These are phyloP conservation scores for Oncopodura yosiiana DNA, from an alignment of 1,140 invertebrate species.

Conservation along the genomic window DNA sequence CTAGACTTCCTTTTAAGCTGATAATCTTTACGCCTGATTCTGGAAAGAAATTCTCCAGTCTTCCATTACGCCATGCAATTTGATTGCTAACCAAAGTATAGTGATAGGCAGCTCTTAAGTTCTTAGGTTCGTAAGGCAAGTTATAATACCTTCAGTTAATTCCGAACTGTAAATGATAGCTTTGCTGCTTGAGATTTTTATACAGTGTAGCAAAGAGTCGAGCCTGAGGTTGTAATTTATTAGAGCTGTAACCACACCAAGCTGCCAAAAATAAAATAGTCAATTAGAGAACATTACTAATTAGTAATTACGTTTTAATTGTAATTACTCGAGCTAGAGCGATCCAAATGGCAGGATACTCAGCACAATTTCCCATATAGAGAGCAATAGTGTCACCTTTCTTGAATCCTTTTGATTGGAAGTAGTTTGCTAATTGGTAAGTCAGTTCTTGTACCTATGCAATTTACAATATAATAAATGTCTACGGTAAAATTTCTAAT, in stretches of 20 bases:
- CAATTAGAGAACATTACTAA: neutral
- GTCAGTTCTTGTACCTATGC: conserved; percentile 50
- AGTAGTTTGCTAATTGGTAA: conserved; percentile 51
- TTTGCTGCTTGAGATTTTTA: conserved; percentile 66
- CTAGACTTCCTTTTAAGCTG: conserved; percentile 3
- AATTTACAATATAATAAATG: no score
- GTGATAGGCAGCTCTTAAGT: neutral
- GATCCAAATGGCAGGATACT: no score
- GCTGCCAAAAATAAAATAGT: conserved; percentile 39
- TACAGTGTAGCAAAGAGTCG: conserved; percentile 67
- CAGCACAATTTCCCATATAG: conserved; percentile 55
- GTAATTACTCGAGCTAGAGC: no score
- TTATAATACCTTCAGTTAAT: conserved; percentile 42
- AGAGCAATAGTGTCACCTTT: conserved; percentile 57
- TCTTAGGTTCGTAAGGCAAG: neutral
- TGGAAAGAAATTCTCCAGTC: no score
- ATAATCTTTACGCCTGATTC: no score
- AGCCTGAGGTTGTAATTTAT: conserved; percentile 76
- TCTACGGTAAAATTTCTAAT: no score
- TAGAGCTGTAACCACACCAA: conserved; percentile 71
- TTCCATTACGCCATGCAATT: no score
- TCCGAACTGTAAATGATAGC: conserved; percentile 69
- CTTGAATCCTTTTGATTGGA: conserved; percentile 45
- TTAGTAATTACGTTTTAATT: neutral
- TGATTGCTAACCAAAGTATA: neutral